Evolutionary conservation across 2,888 invertebrate species (phyloP).

Genomic region (Cremastinae sp.): DNA sequence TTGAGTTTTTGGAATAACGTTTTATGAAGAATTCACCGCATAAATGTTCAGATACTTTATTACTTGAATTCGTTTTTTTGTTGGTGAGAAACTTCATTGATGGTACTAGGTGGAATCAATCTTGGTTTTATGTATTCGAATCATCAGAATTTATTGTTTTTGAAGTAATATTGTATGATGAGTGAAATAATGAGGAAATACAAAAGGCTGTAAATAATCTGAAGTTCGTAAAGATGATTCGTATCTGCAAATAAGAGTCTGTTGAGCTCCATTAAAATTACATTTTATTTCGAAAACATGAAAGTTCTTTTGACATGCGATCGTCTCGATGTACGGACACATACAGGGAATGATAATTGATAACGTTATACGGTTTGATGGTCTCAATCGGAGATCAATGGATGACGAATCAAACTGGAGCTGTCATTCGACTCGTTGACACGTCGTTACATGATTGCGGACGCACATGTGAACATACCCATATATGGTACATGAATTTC

Average conservation of each 20-base stretch:
- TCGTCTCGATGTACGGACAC: constrained; percentile 42
- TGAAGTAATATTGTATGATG: too few relatives aligned
- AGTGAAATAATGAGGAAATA: too few relatives aligned
- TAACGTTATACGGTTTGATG: constrained; percentile 32
- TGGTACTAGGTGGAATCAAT: too few relatives aligned
- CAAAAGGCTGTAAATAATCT: too few relatives aligned
- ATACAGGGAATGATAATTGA: constrained; percentile 49
- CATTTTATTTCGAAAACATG: constrained; percentile 28
- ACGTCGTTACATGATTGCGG: neutral
- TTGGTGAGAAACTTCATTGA: too few relatives aligned
- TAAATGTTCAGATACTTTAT: too few relatives aligned
- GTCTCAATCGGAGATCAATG: constrained; percentile 50
- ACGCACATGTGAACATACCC: neutral
- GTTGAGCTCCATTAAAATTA: constrained; percentile 22
- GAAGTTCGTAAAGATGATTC: too few relatives aligned
- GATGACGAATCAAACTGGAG: constrained; percentile 54
- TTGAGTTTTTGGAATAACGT: too few relatives aligned
- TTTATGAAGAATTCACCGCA: too few relatives aligned
- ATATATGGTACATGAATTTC: constrained; percentile 2
- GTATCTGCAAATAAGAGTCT: constrained; percentile 10
- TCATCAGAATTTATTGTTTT: too few relatives aligned
- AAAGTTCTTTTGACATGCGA: constrained; percentile 31
- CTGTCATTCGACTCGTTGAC: constrained; percentile 32
- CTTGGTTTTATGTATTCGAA: too few relatives aligned
- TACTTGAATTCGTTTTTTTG: too few relatives aligned